phyloP scores from a whole-genome alignment of 2,888 invertebrate genomes.

The Scaptomyza parva region DNA sequence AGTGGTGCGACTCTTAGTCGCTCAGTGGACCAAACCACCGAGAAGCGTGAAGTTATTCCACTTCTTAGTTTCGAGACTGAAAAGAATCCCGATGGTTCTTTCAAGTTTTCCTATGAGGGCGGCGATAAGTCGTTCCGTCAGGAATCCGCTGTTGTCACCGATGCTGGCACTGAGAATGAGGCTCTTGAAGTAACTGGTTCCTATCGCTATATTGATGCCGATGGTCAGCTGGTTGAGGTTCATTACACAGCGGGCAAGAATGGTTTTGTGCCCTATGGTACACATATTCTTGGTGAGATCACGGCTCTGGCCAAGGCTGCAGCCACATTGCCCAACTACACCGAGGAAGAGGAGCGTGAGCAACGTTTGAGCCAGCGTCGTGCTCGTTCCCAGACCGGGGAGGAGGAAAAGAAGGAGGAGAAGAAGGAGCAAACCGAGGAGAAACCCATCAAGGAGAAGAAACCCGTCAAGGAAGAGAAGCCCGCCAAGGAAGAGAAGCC shows the following conservation, averaged over 20 bases:
- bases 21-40: conserved; percentile 55
- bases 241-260: conserved; percentile 83
- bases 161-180: conserved; percentile 81
- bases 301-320: conserved; percentile 77
- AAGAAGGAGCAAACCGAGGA: not conserved
- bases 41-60: conserved; percentile 67
- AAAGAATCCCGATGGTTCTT: conserved; percentile 79
- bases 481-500: conserved; percentile 2
- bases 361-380: conserved; percentile 43
- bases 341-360: conserved; percentile 53
- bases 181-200: conserved; percentile 79
- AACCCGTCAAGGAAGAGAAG: not conserved
- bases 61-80: conserved; percentile 73
- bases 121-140: conserved; percentile 77
- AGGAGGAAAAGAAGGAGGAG: not conserved
- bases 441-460: not conserved
- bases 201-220: conserved; percentile 82
- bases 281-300: conserved; percentile 78
- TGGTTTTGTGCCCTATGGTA: conserved; percentile 83
- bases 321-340: conserved; percentile 71
- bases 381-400: conserved; percentile 54
- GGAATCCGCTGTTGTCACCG: conserved; percentile 68
- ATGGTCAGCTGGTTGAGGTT: conserved; percentile 79
- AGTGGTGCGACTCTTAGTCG: conserved; percentile 67
- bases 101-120: conserved; percentile 80